Base-by-base conservation (phyloP, 2,888 invertebrate genomes). In the Aporophyla nigra region DNA sequence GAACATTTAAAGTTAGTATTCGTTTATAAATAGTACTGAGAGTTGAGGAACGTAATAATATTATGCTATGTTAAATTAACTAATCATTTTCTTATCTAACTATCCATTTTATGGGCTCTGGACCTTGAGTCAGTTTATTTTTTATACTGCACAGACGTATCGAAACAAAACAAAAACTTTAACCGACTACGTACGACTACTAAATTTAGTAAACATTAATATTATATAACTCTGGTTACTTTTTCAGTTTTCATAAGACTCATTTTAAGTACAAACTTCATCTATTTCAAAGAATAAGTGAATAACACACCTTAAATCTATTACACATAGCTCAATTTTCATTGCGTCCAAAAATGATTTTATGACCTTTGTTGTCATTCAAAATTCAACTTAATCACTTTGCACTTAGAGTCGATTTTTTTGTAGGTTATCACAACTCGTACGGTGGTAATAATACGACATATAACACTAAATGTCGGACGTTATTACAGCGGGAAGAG, bases 401-500 rank as follows among this genome's bases (percentile, higher is more conserved):
- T 33, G 0, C 0, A 0, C 0, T 16, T 51, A 70, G 24, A 51
- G 43, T 62, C 40, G 33, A 68, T 33, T 61, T 43, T 69, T 69
- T 24, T 43, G 14, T n/a, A 24, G 7, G 7, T 16, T 40, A 5
- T 14, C 19, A 62, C 61, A 56, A 49, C 24, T 63, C 14, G 9
- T 33, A 24, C 2, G 16, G 14, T 58, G 24, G 27, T 53, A 43
- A 33, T 43, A 43, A 27, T 16, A 49, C 12, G 33, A 40, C 40
- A 1, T 24, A 5, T 33, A 6, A n/a, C 19, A n/a, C 14, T 40
- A 16, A 53, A 7, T 49, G 43, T 16, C 46, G 7, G 3, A 58
- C 10, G n/a, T 43, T 49, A n/a, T 82, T 82, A 84, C 9, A 94
- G 75, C 0, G 94, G 92, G 65, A 88, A 94, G 1, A 94, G 67